A percentile compares a stretch with the other conserved stretches of the same genome.
These are phyloP conservation scores for Chrysina gloriosa DNA, from an alignment of 2,888 invertebrate genomes.

Conservation along the genomic window DNA sequence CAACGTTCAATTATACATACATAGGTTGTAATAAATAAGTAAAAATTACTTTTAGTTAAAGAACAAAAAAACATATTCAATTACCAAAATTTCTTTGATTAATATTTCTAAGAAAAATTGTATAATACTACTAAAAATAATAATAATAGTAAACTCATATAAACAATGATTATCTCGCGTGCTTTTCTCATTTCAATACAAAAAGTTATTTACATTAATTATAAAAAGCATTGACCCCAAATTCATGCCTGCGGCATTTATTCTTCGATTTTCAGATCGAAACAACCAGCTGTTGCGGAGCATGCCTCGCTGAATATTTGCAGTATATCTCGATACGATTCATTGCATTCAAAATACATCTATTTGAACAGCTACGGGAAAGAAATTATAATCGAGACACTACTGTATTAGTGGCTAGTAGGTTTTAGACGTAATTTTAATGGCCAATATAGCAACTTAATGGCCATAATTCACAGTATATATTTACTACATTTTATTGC, in stretches of 20 bases:
- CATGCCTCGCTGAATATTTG: background rate
- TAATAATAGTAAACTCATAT: too few species aligned
- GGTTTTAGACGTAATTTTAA: too few species aligned
- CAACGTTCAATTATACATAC: too few species aligned
- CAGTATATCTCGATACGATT: background rate
- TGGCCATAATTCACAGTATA: too few species aligned
- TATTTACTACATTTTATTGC: too few species aligned
- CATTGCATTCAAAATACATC: background rate
- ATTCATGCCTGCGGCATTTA: background rate
- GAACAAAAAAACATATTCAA: too few species aligned
- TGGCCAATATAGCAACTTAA: too few species aligned
- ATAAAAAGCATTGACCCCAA: constrained; percentile 16
- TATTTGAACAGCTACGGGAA: background rate
- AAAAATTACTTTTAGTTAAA: too few species aligned
- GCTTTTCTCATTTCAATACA: background rate
- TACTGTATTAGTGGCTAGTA: too few species aligned
- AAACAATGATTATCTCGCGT: background rate
- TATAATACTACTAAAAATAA: background rate
- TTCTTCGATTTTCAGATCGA: background rate
- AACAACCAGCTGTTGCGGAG: constrained; percentile 7
- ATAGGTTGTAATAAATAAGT: too few species aligned
- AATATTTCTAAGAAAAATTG: too few species aligned
- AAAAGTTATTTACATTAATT: constrained; percentile 26
- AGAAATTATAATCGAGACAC: background rate
- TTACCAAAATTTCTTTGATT: too few species aligned